Conservation (phyloP, 2,888 invertebrate species). For the Elaeidobius kamerunicus region DNA sequence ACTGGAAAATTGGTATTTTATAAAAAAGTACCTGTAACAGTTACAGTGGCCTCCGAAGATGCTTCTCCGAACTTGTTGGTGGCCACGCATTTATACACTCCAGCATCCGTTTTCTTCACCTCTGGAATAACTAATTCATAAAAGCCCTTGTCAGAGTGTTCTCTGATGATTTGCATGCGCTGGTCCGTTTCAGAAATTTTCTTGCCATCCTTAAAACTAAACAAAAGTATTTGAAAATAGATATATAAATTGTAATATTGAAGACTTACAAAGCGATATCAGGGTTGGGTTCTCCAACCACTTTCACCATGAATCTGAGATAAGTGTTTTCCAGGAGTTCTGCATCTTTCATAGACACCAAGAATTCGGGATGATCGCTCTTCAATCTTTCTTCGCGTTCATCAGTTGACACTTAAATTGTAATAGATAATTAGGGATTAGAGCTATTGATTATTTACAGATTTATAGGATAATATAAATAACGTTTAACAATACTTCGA, state of each 20-base stretch:
- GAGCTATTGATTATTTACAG: neutral
- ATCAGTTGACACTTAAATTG: conserved; percentile 65
- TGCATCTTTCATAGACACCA: conserved; percentile 82
- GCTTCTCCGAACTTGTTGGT: conserved; percentile 78
- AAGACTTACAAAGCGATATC: conserved; percentile 84
- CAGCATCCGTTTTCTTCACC: conserved; percentile 75
- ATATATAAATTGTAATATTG: no score
- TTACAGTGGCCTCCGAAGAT: conserved; percentile 70
- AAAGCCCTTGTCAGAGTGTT: conserved; percentile 77
- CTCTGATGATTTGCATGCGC: conserved; percentile 67
- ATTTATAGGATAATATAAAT: no score
- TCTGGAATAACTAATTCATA: conserved; percentile 85
- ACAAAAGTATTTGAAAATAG: no score
- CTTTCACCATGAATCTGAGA: conserved; percentile 83
- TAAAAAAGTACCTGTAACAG: conserved; percentile 64
- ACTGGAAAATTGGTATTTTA: neutral
- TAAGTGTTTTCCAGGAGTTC: conserved; percentile 84
- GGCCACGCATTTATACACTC: conserved; percentile 80
- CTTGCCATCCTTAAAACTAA: conserved; percentile 79
- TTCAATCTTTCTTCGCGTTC: conserved; percentile 67
- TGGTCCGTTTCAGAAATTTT: conserved; percentile 67
- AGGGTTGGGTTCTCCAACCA: conserved; percentile 85
- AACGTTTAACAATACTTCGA: no score
- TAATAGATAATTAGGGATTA: no score
- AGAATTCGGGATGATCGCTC: conserved; percentile 77